Percentiles rank a stretch among this genome's conserved stretches.
Conservation (phyloP, 2,888 invertebrate species). For the Ormyrus rosae region DNA sequence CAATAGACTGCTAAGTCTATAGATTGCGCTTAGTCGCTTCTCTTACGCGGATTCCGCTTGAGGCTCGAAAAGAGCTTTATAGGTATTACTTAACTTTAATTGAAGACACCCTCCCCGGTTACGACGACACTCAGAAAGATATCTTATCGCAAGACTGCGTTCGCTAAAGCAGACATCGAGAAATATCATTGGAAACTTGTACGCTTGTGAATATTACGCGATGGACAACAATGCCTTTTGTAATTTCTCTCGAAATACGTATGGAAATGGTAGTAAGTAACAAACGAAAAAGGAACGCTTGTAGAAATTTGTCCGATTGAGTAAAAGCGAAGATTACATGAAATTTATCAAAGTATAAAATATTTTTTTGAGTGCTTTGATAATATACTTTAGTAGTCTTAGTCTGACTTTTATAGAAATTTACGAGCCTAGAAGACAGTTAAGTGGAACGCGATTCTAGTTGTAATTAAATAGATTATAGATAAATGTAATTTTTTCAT, state of each 20-base stretch:
- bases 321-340: constrained; percentile 19
- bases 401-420: constrained; percentile 33
- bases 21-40: constrained; percentile 27
- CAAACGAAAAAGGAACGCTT: neutral
- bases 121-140: constrained; percentile 26
- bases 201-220: too few relatives aligned
- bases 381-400: neutral
- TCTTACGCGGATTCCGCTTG: neutral
- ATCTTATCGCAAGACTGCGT: constrained; percentile 23
- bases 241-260: too few relatives aligned
- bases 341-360: constrained; percentile 44
- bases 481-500: constrained; percentile 32
- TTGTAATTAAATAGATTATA: constrained; percentile 28
- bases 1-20: constrained; percentile 64
- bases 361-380: constrained; percentile 33
- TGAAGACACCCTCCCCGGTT: neutral
- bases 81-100: neutral
- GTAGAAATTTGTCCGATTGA: neutral
- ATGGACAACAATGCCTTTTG: too few relatives aligned
- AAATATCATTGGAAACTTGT: neutral
- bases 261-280: neutral
- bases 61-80: neutral
- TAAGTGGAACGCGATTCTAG: constrained; percentile 39
- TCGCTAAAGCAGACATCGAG: constrained; percentile 45
- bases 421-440: constrained; percentile 43